Conservation (phyloP, 2,113 vertebrate species). For the Heterotilapia buettikoferi region DNA sequence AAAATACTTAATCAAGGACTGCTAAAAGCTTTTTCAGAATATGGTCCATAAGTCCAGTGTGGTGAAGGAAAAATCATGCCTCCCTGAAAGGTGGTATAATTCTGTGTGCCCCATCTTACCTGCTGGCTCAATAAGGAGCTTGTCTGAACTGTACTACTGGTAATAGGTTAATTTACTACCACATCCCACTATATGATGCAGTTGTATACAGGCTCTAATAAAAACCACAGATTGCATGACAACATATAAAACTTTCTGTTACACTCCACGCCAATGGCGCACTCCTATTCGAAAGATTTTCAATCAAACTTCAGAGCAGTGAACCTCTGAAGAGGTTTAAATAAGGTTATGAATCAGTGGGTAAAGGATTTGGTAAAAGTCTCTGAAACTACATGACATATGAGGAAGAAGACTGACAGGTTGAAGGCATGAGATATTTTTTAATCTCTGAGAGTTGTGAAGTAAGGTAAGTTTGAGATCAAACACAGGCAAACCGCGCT, state of each 20-base stretch:
- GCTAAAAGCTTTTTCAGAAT: conserved; percentile 55
- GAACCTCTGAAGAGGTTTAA: not conserved
- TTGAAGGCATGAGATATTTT: not conserved
- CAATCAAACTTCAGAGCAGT: not conserved
- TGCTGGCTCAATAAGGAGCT: conserved; percentile 45
- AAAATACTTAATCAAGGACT: conserved; percentile 51
- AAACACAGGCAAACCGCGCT: conserved; percentile 12
- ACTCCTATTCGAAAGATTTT: not conserved
- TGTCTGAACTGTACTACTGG: conserved; percentile 52
- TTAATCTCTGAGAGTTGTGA: not conserved
- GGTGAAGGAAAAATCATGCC: conserved; percentile 7
- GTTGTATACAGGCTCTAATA: conserved; percentile 46
- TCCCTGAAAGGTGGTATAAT: conserved; percentile 49
- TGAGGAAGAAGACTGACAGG: not conserved
- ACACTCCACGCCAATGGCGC: not conserved
- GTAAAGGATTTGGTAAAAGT: not conserved
- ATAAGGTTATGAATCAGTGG: not conserved
- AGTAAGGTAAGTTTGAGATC: conserved; percentile 7
- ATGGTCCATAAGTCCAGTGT: conserved; percentile 43
- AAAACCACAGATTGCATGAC: conserved; percentile 50
- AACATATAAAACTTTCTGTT: conserved; percentile 46
- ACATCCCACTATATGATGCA: conserved; percentile 26
- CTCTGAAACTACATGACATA: not conserved
- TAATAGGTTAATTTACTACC: conserved; percentile 57
- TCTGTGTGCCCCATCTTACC: conserved; percentile 33